Evolutionary conservation across 35 echinoderm and acorn worm genomes (phyloP).

Genomic region (Heliocidaris erythrogramma): DNA sequence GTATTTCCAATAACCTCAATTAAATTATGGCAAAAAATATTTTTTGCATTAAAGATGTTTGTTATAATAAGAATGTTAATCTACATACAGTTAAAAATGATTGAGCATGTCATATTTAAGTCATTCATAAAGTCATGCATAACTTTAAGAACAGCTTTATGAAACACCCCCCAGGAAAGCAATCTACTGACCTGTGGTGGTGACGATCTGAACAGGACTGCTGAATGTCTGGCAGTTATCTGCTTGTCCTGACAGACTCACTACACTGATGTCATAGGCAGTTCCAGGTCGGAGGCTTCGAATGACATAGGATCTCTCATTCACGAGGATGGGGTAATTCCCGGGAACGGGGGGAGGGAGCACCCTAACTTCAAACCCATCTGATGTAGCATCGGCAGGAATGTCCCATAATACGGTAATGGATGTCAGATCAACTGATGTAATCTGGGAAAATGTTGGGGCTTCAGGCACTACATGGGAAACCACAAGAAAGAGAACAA

Average conservation of each 20-base stretch:
- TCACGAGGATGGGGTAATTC: background rate
- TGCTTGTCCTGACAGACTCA: background rate
- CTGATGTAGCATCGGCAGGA: background rate
- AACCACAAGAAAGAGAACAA: background rate
- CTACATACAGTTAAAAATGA: no score
- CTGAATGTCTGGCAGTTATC: constrained; percentile 9
- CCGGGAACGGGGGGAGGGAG: background rate
- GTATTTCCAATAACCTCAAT: no score
- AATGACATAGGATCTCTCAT: background rate
- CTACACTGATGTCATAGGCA: background rate
- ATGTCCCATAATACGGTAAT: background rate
- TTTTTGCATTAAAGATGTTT: no score
- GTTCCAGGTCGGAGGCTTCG: background rate
- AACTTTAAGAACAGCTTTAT: no score
- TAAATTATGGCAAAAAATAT: no score
- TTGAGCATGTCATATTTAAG: no score
- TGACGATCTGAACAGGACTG: background rate
- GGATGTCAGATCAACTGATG: background rate
- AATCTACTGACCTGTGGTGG: background rate
- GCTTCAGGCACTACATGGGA: background rate
- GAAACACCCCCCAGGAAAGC: background rate
- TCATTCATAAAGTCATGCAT: no score
- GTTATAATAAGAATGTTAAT: no score
- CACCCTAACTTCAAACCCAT: background rate
- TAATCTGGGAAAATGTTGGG: background rate